A percentile compares a stretch with the other conserved stretches of the same genome.
phyloP scores from a whole-genome alignment of 2,888 invertebrate species.

The Mythimna lalbum region DNA sequence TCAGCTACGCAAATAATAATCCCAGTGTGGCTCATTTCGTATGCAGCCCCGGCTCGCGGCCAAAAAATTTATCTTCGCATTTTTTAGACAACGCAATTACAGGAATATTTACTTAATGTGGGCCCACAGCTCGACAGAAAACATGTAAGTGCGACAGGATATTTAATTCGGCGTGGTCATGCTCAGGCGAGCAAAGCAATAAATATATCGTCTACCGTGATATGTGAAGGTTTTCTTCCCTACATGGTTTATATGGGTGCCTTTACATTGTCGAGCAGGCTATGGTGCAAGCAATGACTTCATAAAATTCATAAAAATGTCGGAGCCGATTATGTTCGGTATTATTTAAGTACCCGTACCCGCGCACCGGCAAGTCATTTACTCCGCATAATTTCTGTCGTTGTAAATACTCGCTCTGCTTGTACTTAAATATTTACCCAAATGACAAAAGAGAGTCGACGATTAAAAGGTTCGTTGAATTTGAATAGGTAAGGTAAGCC shows the following conservation, averaged over 20 bases:
- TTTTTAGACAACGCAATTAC: conserved; percentile 87
- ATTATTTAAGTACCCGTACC: conserved; percentile 44
- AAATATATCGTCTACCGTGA: conserved; percentile 63
- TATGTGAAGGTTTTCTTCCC: conserved; percentile 52
- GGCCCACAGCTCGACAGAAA: conserved; percentile 70
- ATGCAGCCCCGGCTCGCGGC: conserved; percentile 80
- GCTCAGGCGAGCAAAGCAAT: conserved; percentile 60
- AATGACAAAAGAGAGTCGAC: conserved; percentile 54
- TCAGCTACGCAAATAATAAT: conserved; percentile 88
- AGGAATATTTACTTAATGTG: conserved; percentile 85
- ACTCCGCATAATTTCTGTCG: conserved; percentile 51
- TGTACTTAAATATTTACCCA: conserved; percentile 54
- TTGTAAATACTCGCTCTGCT: conserved; percentile 49
- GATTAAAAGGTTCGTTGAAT: conserved; percentile 57
- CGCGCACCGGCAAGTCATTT: conserved; percentile 48
- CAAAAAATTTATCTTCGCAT: conserved; percentile 84
- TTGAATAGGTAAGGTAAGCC: conserved; percentile 54
- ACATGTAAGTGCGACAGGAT: conserved; percentile 72
- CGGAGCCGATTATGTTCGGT: conserved; percentile 48
- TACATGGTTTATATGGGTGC: conserved; percentile 40
- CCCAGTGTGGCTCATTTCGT: conserved; percentile 84
- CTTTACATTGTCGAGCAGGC: conserved; percentile 43
- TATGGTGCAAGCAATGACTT: conserved; percentile 52
- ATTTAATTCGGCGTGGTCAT: conserved; percentile 73
- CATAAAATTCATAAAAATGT: conserved; percentile 57